A percentile compares a stretch with the other conserved stretches of the same genome.
These are phyloP conservation scores for Aphis gossypii DNA, from an alignment of 1,140 invertebrate genomes.

Conservation along the genomic window DNA sequence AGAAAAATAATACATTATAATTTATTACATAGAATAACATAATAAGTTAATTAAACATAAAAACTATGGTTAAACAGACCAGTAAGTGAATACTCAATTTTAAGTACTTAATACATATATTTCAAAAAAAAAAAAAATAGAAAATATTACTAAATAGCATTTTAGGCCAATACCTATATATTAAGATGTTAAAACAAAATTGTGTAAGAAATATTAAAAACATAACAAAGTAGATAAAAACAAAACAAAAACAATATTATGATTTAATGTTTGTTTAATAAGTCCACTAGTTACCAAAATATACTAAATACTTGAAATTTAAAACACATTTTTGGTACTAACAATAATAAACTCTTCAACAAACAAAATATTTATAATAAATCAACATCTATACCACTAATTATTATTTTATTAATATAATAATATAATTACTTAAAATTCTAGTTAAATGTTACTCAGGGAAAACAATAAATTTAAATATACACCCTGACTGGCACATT, in stretches of 20 bases:
- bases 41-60: background rate
- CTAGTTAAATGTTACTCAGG: background rate
- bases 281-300: background rate
- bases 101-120: background rate
- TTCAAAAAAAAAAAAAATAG: background rate
- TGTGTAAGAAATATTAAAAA: background rate
- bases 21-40: background rate
- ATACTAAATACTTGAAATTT: background rate
- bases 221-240: background rate
- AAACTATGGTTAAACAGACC: background rate
- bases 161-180: background rate
- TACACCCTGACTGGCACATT: constrained; percentile 11
- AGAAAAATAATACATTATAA: background rate
- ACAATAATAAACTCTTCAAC: background rate
- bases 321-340: background rate
- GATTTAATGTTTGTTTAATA: background rate
- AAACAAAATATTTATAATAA: background rate
- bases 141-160: background rate
- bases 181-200: background rate
- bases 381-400: constrained; percentile 18
- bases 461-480: background rate
- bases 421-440: background rate
- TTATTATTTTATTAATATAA: background rate
- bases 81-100: background rate
- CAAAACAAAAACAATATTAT: background rate